Base-by-base conservation (phyloP, 2,888 invertebrate genomes). In the Sesia bembeciformis region DNA sequence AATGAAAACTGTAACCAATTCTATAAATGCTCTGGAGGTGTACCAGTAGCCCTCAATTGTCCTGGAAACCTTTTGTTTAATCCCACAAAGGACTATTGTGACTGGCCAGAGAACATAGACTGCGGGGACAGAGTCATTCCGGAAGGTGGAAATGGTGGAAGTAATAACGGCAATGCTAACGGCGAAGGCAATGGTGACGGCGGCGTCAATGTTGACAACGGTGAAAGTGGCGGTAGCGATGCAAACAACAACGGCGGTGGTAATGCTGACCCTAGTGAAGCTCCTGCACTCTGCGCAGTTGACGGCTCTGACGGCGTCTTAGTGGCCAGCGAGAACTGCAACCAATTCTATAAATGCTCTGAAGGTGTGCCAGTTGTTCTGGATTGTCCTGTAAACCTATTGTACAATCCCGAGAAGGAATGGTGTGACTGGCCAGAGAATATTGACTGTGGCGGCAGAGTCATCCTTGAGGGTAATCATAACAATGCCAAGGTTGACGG, bases 1-100 rank as follows among this genome's bases (percentile, higher is more conserved):
- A 76, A 78, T 50, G 67, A 72, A 54, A 61, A 66, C 52, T 78
- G 78, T 54, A 64, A 67, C 53, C 65, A 74, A 55, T 78, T 68
- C 62, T 77, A 76, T 56, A 58, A 64, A 8, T 78, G 78, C 51
- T 55, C 58, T n/a, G 60, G 61, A 4, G 74, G 73, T 4, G 43
- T 53, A 0, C 72, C 74, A 1, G 60, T 75, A 3, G 54, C 60
- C 3, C 54, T 64, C 3, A 60, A 58, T 7, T 79, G 78, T 54
- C 61, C 61, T 4, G 56, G 40, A 1, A 62, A 57, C 4, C 66
- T 78, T 3, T 59, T 72, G 40, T 79, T 64, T 58, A 72, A 76
- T 51, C 63, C 71, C 0, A 39, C 54, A 4, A 68, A 58, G 3
- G 56, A 64, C 38, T 55, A 54, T 3, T 79, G 78, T 56, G 74